phyloP scores from a whole-genome alignment of 1,140 invertebrate species.

The Drosophila sproati region DNA sequence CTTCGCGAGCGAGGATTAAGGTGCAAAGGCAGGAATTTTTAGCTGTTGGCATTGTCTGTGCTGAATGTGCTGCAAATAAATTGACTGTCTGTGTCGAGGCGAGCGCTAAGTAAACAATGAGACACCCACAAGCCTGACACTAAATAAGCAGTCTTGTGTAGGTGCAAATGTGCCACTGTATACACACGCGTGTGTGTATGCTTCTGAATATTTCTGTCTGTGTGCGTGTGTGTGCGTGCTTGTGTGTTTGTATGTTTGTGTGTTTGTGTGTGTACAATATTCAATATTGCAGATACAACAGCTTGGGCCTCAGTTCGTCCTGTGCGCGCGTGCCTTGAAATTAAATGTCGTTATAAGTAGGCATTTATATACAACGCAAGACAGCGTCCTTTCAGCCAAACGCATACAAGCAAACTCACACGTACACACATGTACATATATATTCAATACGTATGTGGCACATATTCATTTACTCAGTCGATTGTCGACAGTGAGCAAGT shows the following conservation, averaged over 20 bases:
- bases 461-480: conserved; percentile 54
- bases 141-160: conserved; percentile 72
- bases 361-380: conserved; percentile 76
- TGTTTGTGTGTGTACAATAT: conserved; percentile 59
- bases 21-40: conserved; percentile 69
- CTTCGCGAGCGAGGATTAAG: conserved; percentile 57
- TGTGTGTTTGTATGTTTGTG: conserved; percentile 6
- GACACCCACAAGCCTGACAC: conserved; percentile 41
- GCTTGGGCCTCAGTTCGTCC: conserved; percentile 40
- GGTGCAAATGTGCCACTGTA: conserved; percentile 60
- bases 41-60: conserved; percentile 33
- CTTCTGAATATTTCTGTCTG: conserved; percentile 1
- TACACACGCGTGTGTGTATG: conserved; percentile 13
- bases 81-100: conserved; percentile 66
- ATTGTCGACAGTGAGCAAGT: conserved; percentile 42
- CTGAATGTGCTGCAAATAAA: conserved; percentile 78
- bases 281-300: conserved; percentile 75
- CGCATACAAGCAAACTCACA: conserved; percentile 18
- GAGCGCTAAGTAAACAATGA: conserved; percentile 65
- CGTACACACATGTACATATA: conserved; percentile 11
- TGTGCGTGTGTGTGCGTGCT: conserved; percentile 32
- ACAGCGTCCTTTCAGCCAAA: conserved; percentile 13
- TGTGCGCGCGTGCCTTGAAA: conserved; percentile 75
- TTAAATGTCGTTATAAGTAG: conserved; percentile 82
- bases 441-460: conserved; percentile 26